These are phyloP conservation scores for Pantala flavescens DNA, from an alignment of 1,140 invertebrate species.

Conservation along the genomic window DNA sequence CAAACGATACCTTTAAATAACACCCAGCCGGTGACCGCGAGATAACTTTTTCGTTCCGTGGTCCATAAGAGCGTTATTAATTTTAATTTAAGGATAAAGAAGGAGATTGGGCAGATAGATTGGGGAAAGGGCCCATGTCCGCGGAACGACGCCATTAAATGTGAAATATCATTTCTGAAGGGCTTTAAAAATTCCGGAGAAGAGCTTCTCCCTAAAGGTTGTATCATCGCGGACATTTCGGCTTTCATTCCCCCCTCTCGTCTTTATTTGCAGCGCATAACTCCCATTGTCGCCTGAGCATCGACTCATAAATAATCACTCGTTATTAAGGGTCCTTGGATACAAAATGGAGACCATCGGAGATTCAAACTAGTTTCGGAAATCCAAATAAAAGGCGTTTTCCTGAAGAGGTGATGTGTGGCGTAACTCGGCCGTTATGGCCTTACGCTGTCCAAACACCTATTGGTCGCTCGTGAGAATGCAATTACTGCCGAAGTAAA, in stretches of 20 bases:
- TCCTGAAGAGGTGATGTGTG: background rate
- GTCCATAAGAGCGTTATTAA: background rate
- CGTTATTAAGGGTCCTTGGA: background rate
- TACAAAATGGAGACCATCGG: background rate
- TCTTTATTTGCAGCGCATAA: background rate
- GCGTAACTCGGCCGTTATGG: background rate
- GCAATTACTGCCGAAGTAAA: background rate
- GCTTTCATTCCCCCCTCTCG: background rate
- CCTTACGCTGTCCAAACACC: background rate
- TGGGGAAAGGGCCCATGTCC: background rate
- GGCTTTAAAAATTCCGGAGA: background rate
- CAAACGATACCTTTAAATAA: too few relatives aligned
- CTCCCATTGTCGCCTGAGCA: background rate
- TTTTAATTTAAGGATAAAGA: background rate
- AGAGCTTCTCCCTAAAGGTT: background rate
- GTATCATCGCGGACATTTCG: background rate
- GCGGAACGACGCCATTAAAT: background rate
- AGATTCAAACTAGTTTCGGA: background rate
- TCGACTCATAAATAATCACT: background rate
- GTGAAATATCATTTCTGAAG: constrained; percentile 2
- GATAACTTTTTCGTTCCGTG: background rate
- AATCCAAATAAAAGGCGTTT: constrained; percentile 3
- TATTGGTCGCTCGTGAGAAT: background rate
- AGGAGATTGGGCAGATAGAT: background rate
- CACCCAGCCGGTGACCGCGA: background rate